A percentile compares a stretch with the other conserved stretches of the same genome.
Evolutionary conservation across 92 coral and sea anemone genomes (phyloP).

Genomic region (Porites lobata): DNA sequence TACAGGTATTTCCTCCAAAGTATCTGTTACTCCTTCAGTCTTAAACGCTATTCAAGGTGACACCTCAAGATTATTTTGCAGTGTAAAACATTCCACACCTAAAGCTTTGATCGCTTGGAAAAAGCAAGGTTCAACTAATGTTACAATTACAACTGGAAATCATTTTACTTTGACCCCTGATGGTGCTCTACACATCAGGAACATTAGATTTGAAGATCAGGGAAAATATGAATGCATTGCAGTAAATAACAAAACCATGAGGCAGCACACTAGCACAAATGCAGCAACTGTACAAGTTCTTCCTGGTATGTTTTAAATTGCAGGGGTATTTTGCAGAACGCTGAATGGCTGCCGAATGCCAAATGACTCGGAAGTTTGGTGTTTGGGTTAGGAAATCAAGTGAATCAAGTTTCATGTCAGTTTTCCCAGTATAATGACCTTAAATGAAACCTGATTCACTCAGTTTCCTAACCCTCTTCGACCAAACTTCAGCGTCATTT

Average conservation of each 20-base stretch:
- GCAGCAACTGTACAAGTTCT: constrained; percentile 23
- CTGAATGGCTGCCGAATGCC: too few species aligned
- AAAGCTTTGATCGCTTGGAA: constrained; percentile 75
- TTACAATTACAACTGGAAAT: constrained; percentile 44
- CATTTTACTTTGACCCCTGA: constrained; percentile 64
- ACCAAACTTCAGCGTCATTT: too few species aligned
- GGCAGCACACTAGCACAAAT: constrained; percentile 56
- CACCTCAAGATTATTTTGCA: constrained; percentile 81
- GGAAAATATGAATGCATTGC: constrained; percentile 81
- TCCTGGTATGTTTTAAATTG: constrained; percentile 10
- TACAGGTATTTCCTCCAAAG: constrained; percentile 86
- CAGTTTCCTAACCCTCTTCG: too few species aligned
- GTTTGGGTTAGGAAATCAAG: too few species aligned
- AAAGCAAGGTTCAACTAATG: constrained; percentile 48
- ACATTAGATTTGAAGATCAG: constrained; percentile 58
- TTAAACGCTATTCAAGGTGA: constrained; percentile 71
- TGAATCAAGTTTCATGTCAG: too few species aligned
- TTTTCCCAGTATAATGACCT: too few species aligned
- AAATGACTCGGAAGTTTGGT: too few species aligned
- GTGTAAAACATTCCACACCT: constrained; percentile 77
- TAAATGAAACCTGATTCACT: too few species aligned
- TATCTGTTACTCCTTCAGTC: constrained; percentile 64
- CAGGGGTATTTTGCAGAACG: not conserved
- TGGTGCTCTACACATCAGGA: constrained; percentile 80
- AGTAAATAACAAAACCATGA: constrained; percentile 52